Conservation (phyloP, 2,888 invertebrate genomes). For the Boloria euphrosyne region DNA sequence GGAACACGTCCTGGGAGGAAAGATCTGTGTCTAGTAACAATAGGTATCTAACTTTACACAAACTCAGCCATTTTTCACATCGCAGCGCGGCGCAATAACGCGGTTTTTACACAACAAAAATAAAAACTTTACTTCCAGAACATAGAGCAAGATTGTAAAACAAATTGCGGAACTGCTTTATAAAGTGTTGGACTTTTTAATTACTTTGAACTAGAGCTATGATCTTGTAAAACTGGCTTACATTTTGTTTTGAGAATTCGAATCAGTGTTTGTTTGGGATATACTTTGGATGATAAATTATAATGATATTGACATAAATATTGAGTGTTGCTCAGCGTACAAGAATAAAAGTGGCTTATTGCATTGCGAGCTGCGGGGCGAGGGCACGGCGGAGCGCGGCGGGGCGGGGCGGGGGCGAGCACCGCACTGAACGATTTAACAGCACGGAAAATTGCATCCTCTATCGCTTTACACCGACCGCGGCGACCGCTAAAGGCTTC, state of each 20-base stretch:
- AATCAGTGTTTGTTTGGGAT: too few species aligned
- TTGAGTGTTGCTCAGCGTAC: not conserved
- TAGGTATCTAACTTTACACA: conserved; percentile 3
- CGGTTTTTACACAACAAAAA: not conserved
- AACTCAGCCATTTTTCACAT: not conserved
- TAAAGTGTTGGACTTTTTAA: too few species aligned
- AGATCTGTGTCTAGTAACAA: conserved; percentile 8
- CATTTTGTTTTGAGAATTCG: too few species aligned
- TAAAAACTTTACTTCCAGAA: not conserved
- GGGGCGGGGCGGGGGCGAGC: not conserved
- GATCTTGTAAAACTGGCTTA: not conserved
- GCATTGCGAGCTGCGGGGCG: not conserved
- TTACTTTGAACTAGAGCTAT: too few species aligned
- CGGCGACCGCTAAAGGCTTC: conserved; percentile 5
- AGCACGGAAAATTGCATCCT: conserved; percentile 20
- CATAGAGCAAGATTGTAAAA: not conserved
- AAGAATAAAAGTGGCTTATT: not conserved
- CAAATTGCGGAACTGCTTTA: too few species aligned
- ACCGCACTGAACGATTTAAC: conserved; percentile 1
- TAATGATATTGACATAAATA: not conserved
- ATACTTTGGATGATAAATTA: too few species aligned
- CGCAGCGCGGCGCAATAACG: not conserved
- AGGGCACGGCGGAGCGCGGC: not conserved
- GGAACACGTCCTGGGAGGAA: conserved; percentile 5
- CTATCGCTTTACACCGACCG: conserved; percentile 13